Base-by-base conservation (phyloP, 2,113 vertebrate genomes). In the Narcine bancroftii region DNA sequence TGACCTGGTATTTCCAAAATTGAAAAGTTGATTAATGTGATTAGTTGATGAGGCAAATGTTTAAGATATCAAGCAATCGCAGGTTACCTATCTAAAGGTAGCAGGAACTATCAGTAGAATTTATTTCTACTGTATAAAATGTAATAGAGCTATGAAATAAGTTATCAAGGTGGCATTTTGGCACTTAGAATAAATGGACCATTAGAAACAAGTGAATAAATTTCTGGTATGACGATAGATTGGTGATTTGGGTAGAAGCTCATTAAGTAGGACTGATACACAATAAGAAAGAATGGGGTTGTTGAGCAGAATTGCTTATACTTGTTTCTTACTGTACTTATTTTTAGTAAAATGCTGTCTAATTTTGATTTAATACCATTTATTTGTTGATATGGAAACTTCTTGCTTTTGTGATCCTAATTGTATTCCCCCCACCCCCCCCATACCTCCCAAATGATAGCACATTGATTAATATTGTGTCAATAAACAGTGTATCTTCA, bases 391-490 rank as follows among this genome's bases (percentile, higher is more conserved):
- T 66, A 45, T 45, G 39, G 65, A 42, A 91, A 47, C 4, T 11
- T 69, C 24, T 91, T 17, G 3, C 63, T 4, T 91, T 69, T 63
- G 33, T 21, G 24, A 5, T 45, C 3, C 5, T 91, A 47, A 91
- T 33, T 69, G 63, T 42, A 3, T 45, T 91, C 39, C 36, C 36
- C 63, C 17, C 29, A 3, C 36, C 36, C 63, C 17, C 29, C 11
- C n/a, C 42, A 45, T 66, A 66, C 21, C 33, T 63, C 81, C 24
- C 89, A 47, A 47, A 69, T 91, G 65, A 69, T 71, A 47, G 42
- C 21, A 91, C 13, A 69, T 91, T 91, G 65, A 69, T 91, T 91
- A 63, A 91, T 10, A 91, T 26, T 66, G 33, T 63, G 89, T 33
- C 39, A 47, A 69, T 24, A 3, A 71, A 47, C 36, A 69, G 63